A percentile compares a stretch with the other conserved stretches of the same genome.
phyloP scores from a whole-genome alignment of 1,140 invertebrate species.

The Drosophila pandora region DNA sequence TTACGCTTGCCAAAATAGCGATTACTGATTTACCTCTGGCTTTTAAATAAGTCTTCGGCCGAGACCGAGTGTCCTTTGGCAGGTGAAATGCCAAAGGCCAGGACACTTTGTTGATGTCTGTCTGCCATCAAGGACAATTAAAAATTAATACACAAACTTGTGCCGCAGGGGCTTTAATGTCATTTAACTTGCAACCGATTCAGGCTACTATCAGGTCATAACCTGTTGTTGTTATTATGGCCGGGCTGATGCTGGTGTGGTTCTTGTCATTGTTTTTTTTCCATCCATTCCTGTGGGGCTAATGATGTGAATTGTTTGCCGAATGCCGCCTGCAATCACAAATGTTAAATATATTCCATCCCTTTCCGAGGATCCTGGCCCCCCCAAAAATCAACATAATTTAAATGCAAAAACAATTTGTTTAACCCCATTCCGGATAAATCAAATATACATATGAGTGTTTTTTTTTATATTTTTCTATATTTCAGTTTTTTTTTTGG shows the following conservation, averaged over 20 bases:
- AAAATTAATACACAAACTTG: constrained; percentile 54
- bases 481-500: constrained; percentile 48
- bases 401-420: constrained; percentile 44
- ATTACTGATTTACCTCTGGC: constrained; percentile 17
- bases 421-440: background rate
- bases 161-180: constrained; percentile 37
- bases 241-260: constrained; percentile 6
- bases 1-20: constrained; percentile 30
- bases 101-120: constrained; percentile 19
- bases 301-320: constrained; percentile 71
- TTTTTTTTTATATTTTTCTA: constrained; percentile 54
- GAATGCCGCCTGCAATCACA: constrained; percentile 65
- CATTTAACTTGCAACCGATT: constrained; percentile 41
- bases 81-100: constrained; percentile 19
- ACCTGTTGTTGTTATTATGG: constrained; percentile 5
- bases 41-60: constrained; percentile 7
- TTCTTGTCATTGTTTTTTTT: constrained; percentile 26
- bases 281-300: constrained; percentile 49
- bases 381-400: constrained; percentile 57
- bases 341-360: constrained; percentile 43
- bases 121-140: constrained; percentile 58
- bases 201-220: background rate
- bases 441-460: background rate
- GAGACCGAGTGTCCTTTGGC: constrained; percentile 23
- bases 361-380: background rate